Base-by-base conservation (phyloP, 2,797 vertebrate genomes). In the Phrynocephalus vlangalii region DNA sequence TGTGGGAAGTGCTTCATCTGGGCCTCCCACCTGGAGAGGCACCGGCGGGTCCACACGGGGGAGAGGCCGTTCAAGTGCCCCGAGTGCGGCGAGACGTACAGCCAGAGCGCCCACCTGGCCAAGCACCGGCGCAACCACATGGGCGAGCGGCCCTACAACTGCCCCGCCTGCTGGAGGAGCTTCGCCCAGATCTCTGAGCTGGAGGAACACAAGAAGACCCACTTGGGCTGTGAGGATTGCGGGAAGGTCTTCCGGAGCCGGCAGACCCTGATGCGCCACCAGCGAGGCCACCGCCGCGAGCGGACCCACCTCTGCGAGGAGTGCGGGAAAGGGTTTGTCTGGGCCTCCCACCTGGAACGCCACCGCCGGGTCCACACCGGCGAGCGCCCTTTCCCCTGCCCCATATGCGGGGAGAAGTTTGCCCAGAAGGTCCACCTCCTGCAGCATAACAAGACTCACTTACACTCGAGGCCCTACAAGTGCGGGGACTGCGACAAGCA, bases 41-140 rank as follows among this genome's bases (percentile, higher is more conserved):
- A 94, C 33, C 93, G 66, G 0, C 87, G 94, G 0, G 87, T 94
- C 1, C 93, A 94, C 71, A 94, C 93, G 0, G 90, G 94, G 0
- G 94, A 94, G 80, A 87, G 86, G 28, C 94, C 94, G 5, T 95
- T 86, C 1, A 76, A n/a, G 0, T 95, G 95, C 0, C 1, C 76
- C 0, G 92, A 94, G 9, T 95, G 94, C 0, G 90, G 94, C 0
- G 94, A 95, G 66, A 83, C 91, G 0, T 96, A 95, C 79, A 94
- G 82, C 89, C 95, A 95, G 30, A 88, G 87, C 1, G 94, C 94
- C 0, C 95, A 95, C 50, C 90, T 96, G 0, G 83, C 92, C 75
- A 95, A 95, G 48, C 95, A 96, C 20, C 93, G 87, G 50, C 93
- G 95, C 4, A 88, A 93, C 82, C 94, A 96, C 84, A 72, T 84